These are phyloP conservation scores for Sminthurinus signatus DNA, from an alignment of 1,140 invertebrate genomes.

Conservation along the genomic window DNA sequence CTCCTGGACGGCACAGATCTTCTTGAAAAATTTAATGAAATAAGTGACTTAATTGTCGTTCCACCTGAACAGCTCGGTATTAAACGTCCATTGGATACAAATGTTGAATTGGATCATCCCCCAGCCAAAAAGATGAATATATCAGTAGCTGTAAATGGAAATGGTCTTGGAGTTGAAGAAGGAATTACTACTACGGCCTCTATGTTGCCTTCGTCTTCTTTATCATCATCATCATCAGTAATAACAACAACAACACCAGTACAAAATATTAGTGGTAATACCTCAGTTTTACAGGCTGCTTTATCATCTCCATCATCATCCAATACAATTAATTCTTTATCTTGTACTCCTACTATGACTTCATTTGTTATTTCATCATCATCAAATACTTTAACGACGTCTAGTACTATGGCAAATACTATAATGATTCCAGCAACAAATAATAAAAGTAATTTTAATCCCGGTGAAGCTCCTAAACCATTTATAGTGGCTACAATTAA, in stretches of 20 bases:
- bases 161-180: not conserved
- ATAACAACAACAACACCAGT: no score
- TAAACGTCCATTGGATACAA: constrained; percentile 31
- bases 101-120: not conserved
- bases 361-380: not conserved
- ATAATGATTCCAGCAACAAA: not conserved
- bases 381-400: not conserved
- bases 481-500: not conserved
- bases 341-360: not conserved
- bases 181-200: not conserved
- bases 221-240: no score
- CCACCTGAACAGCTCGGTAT: constrained; percentile 42
- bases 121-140: constrained; percentile 38
- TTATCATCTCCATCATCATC: not conserved
- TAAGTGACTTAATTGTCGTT: constrained; percentile 42
- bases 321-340: no score
- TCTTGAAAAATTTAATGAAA: constrained; percentile 42
- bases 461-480: no score
- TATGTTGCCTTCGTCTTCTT: not conserved
- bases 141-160: constrained; percentile 20
- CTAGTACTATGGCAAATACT: no score
- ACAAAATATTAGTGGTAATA: not conserved
- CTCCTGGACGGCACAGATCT: constrained; percentile 29
- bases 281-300: not conserved
- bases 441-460: constrained; percentile 1